A percentile compares a stretch with the other conserved stretches of the same genome.
phyloP scores from a whole-genome alignment of 2,797 vertebrate species.

The Lepus townsendii region DNA sequence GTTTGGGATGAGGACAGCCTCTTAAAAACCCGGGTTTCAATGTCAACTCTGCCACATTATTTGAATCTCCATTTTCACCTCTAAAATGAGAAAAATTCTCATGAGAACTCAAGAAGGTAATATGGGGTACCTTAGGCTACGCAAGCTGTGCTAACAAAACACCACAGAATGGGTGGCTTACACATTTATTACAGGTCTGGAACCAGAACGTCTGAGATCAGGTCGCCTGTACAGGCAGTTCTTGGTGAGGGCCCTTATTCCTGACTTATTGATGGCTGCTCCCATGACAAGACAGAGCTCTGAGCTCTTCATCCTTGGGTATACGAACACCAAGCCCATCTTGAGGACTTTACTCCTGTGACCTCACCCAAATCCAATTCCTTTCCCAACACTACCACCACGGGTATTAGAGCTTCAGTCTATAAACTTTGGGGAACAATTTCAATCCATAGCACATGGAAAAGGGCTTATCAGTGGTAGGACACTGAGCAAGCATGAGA shows the following conservation, averaged over 20 bases:
- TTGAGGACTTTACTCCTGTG: background rate
- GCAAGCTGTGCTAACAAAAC: background rate
- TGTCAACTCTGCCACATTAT: background rate
- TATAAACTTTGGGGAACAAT: too few relatives aligned
- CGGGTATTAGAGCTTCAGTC: background rate
- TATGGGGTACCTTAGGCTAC: background rate
- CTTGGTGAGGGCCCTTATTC: background rate
- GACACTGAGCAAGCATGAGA: background rate
- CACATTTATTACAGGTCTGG: background rate
- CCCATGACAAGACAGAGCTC: background rate
- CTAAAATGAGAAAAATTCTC: constrained; percentile 23
- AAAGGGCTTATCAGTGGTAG: background rate
- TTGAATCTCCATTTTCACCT: constrained; percentile 37
- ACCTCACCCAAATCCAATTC: background rate
- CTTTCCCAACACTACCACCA: background rate
- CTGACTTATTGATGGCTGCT: background rate
- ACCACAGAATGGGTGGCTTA: background rate
- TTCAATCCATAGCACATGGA: background rate
- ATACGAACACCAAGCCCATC: background rate
- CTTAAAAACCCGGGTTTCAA: background rate
- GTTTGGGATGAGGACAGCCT: background rate
- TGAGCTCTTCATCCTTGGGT: background rate
- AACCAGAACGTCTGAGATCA: background rate
- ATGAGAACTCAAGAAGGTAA: constrained; percentile 2
- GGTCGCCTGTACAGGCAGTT: background rate